Evolutionary conservation across 2,797 vertebrate genomes (phyloP).

Genomic region (Alauda arvensis): DNA sequence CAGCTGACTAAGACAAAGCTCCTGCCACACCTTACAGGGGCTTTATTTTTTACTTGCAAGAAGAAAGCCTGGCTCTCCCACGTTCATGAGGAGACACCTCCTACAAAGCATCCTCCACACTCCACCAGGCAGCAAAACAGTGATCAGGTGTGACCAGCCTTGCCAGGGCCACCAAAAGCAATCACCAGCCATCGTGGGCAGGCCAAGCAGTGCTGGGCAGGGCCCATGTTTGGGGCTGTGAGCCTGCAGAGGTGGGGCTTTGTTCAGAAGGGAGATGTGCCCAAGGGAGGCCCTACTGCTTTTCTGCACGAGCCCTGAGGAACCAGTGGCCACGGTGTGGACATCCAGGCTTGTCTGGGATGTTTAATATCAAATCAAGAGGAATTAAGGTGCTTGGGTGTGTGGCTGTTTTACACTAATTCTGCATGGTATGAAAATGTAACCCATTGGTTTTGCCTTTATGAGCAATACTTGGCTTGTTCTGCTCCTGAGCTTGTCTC

Average conservation of each 20-base stretch:
- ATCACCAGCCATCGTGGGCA: background rate
- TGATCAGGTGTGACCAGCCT: background rate
- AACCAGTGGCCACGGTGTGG: rapidly evolving
- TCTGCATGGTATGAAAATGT: background rate
- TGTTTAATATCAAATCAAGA: background rate
- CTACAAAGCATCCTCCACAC: background rate
- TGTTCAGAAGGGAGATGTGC: background rate
- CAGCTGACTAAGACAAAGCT: background rate
- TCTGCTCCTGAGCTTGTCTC: constrained; percentile 19
- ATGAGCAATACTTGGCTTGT: constrained; percentile 22
- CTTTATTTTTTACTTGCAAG: background rate
- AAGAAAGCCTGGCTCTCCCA: background rate
- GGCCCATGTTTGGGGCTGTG: background rate
- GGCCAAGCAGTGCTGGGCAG: background rate
- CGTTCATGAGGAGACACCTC: rapidly evolving
- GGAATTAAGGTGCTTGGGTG: background rate
- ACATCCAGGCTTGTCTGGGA: background rate
- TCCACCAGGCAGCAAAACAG: background rate
- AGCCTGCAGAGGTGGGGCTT: background rate
- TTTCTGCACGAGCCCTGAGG: background rate
- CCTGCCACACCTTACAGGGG: rapidly evolving
- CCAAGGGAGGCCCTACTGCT: background rate
- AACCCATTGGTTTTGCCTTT: background rate
- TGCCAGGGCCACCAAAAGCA: background rate
- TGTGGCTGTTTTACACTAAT: background rate